A percentile compares a stretch with the other conserved stretches of the same genome.
Evolutionary conservation across 2,888 invertebrate species (phyloP).

Genomic region (Ochropacha duplaris): DNA sequence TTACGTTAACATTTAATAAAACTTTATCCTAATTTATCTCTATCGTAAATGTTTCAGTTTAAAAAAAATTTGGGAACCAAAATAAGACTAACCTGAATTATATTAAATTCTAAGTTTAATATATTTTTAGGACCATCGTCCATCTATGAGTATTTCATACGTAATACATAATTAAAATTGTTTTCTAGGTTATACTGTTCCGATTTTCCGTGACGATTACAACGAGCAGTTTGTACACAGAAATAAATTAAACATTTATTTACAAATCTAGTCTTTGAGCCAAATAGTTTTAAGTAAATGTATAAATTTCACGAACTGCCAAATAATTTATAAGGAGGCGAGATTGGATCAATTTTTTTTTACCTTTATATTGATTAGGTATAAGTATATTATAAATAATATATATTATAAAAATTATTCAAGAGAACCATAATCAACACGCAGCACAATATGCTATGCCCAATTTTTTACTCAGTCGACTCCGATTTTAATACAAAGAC

Average conservation of each 20-base stretch:
- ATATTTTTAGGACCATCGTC: background rate
- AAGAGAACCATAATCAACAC: conserved; percentile 39
- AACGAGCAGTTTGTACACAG: conserved; percentile 63
- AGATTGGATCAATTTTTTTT: background rate
- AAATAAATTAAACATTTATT: too few species aligned
- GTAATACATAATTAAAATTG: too few species aligned
- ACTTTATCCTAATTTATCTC: background rate
- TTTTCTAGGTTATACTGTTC: too few species aligned
- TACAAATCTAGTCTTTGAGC: background rate
- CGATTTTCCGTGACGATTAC: conserved; percentile 63
- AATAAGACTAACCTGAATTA: too few species aligned
- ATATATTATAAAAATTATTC: background rate
- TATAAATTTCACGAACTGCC: background rate
- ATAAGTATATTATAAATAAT: too few species aligned
- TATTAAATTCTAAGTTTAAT: too few species aligned
- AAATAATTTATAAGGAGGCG: too few species aligned
- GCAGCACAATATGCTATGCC: conserved; percentile 25
- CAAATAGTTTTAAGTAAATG: background rate
- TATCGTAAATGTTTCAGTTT: too few species aligned
- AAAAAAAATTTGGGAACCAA: too few species aligned
- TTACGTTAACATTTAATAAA: background rate
- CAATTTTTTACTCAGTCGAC: conserved; percentile 42
- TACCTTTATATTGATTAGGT: too few species aligned
- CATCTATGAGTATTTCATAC: too few species aligned
- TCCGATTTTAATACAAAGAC: conserved; percentile 81